Base-by-base conservation (phyloP, 2,113 vertebrate genomes). In the Odocoileus virginianus region DNA sequence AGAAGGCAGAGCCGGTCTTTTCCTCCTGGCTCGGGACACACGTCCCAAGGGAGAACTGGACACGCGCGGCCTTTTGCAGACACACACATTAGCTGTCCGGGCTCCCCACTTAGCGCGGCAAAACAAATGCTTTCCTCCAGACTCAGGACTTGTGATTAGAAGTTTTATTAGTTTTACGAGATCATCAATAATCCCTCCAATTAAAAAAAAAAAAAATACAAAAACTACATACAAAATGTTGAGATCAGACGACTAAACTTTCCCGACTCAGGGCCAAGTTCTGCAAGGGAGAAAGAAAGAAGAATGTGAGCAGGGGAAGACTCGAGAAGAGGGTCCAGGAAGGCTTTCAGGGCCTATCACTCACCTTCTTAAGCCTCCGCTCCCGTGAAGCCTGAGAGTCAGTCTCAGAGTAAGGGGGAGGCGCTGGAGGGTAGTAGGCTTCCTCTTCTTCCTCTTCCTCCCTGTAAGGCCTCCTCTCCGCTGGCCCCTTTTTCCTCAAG, bases 251-350 rank as follows among this genome's bases (percentile, higher is more conserved):
- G 90, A 99, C 99, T 97, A 99, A 98, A 98, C 99, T 99, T 97
- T 99, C 99, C 7, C 99, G 99, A 97, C 99, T 99, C 97, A 99
- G 99, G 28, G 99, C 99, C 98, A 99, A 99, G 87, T 99, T 99
- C 99, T 99, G 99, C 8, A 98, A 97, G n/a, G 23, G 21, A 97
- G 92, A 96, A 71, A 95, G 47, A 86, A 57, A 67, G 25, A 54
- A 1, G 28, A 5, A 7, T 40, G 61, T 87, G n/a, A 87, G 6
- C 5, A 10, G 12, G 5, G 28, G 0, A 15, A 25, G 15, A 1
- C 27, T 1, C 16, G 6, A 8, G 54, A 55, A 6, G 7, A 43
- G 47, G 21, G 16, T 2, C n/a, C 14, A 7, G 12, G n/a, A 1
- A 12, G 12, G 74, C 45, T 11, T 55, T 36, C 2, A 13, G 23